These are phyloP conservation scores for Epinotia nisella DNA, from an alignment of 2,888 invertebrate genomes.

Conservation along the genomic window DNA sequence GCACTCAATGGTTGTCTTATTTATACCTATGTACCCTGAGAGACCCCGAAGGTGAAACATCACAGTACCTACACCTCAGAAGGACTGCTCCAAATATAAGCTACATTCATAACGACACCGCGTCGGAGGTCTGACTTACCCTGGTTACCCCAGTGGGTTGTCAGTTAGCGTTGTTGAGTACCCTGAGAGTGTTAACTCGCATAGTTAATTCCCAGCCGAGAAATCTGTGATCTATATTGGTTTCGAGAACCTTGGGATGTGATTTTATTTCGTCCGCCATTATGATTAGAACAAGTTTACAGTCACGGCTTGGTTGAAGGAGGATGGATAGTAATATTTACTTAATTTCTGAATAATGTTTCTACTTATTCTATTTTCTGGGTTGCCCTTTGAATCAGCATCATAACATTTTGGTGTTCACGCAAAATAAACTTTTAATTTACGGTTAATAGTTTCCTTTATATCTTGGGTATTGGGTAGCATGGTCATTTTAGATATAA, in stretches of 20 bases:
- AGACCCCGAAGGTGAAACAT: too few relatives aligned
- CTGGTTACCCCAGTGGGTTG: neutral
- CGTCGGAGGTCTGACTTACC: too few relatives aligned
- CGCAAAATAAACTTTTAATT: too few relatives aligned
- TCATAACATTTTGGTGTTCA: too few relatives aligned
- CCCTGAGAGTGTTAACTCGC: constrained; percentile 24
- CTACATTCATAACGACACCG: neutral
- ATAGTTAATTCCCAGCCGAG: constrained; percentile 16
- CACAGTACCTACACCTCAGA: too few relatives aligned
- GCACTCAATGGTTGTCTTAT: too few relatives aligned
- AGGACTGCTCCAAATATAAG: neutral
- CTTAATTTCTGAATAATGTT: neutral
- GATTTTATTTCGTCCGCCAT: constrained; percentile 2
- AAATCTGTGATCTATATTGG: constrained; percentile 24
- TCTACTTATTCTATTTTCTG: too few relatives aligned
- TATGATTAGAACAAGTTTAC: neutral
- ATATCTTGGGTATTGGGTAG: too few relatives aligned
- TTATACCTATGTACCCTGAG: too few relatives aligned
- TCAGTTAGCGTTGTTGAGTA: constrained; percentile 1
- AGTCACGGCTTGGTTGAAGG: neutral
- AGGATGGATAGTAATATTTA: neutral
- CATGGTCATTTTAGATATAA: too few relatives aligned
- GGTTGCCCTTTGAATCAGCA: too few relatives aligned
- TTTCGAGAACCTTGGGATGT: neutral
- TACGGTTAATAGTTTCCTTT: too few relatives aligned